A percentile compares a stretch with the other conserved stretches of the same genome.
Conservation (phyloP, 2,797 vertebrate genomes). For the Tokudaia tokunoshimensis region DNA sequence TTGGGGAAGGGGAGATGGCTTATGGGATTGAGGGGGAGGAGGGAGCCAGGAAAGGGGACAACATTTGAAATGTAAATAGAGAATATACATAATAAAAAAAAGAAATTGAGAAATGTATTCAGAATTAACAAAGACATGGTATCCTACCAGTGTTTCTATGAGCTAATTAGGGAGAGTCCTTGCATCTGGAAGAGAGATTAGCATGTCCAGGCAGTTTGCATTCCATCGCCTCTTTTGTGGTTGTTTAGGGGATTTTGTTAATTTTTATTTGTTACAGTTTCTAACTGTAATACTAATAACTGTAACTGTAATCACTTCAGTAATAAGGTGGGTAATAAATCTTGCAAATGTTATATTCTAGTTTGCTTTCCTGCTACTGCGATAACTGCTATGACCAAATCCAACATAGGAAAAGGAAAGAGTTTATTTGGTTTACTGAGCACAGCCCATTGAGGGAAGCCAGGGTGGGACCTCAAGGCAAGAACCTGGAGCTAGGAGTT, state of each 20-base stretch:
- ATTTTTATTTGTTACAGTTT: not conserved
- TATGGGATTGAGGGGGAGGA: no score
- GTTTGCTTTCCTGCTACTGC: not conserved
- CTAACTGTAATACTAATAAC: not conserved
- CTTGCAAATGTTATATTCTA: not conserved
- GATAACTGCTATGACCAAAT: not conserved
- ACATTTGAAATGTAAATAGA: no score
- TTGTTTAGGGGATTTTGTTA: not conserved
- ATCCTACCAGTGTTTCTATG: not conserved
- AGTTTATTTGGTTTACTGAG: not conserved
- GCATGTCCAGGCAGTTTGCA: not conserved
- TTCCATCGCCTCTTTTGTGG: not conserved
- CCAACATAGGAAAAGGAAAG: not conserved
- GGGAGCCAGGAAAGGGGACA: no score
- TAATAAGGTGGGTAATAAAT: constrained; percentile 19
- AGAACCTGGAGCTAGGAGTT: not conserved
- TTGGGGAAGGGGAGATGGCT: no score
- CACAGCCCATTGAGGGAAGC: not conserved
- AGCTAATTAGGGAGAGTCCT: constrained; percentile 35
- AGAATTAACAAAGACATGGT: constrained; percentile 11
- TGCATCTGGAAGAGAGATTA: constrained; percentile 8
- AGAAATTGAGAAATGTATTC: not conserved
- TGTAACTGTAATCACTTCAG: not conserved
- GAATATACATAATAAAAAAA: no score
- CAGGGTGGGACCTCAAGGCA: not conserved